Percentiles rank a stretch among this genome's conserved stretches.
phyloP scores from a whole-genome alignment of 2,797 vertebrate species.

The Mormyrus hasselquistii region DNA sequence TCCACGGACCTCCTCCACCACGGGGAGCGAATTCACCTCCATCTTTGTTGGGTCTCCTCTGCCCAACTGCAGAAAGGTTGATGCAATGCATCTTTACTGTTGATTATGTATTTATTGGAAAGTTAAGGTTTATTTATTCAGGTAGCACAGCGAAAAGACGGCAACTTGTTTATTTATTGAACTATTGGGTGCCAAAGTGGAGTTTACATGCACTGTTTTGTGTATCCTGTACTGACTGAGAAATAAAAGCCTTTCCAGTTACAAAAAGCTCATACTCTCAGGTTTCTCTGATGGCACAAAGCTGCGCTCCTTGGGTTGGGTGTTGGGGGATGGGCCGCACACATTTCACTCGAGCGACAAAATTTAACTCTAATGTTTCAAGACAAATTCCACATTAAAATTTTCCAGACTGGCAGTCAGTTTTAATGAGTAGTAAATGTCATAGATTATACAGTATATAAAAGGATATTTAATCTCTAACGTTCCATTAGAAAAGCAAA shows the following conservation, averaged over 20 bases:
- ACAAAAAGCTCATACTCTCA: constrained; percentile 36
- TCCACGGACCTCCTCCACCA: not conserved
- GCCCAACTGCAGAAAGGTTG: constrained; percentile 34
- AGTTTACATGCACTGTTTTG: constrained; percentile 56
- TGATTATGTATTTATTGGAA: constrained; percentile 74
- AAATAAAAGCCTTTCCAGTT: constrained; percentile 63
- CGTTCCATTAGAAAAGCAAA: not conserved
- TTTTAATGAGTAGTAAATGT: constrained; percentile 7
- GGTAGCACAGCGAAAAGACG: constrained; percentile 52
- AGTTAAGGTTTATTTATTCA: constrained; percentile 76
- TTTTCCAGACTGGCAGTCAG: not conserved
- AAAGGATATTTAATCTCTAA: not conserved
- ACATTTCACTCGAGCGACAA: not conserved
- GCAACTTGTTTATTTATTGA: constrained; percentile 65
- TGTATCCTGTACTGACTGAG: constrained; percentile 64
- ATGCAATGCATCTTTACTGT: constrained; percentile 71
- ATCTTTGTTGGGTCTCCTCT: not conserved
- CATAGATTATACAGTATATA: not conserved
- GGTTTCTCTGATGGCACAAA: not conserved
- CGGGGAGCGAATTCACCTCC: not conserved
- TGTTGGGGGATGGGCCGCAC: not conserved
- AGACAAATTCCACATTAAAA: not conserved
- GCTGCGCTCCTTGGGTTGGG: not conserved
- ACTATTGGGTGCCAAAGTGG: constrained; percentile 70
- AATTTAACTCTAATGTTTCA: not conserved